Percentiles rank a stretch among this genome's conserved stretches.
phyloP scores from a whole-genome alignment of 2,797 vertebrate species.

The Perodicticus potto region DNA sequence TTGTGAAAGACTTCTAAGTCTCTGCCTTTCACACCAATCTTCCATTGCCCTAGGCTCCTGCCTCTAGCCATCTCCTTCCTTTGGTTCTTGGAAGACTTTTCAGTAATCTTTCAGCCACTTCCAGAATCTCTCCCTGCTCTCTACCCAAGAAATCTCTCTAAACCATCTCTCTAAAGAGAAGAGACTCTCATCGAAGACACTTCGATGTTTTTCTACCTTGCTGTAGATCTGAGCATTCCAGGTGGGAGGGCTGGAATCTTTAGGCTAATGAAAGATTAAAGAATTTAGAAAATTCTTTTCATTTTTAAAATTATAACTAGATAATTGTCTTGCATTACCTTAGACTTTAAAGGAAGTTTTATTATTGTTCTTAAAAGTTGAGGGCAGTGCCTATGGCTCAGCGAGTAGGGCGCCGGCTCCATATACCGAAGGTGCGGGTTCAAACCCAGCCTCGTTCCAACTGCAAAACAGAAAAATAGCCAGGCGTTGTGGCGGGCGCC shows the following conservation, averaged over 20 bases:
- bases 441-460: no score
- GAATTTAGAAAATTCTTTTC: background rate
- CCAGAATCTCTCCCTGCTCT: background rate
- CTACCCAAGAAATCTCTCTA: background rate
- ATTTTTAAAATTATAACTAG: constrained; percentile 35
- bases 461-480: no score
- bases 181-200: no score
- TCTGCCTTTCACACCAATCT: background rate
- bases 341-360: background rate
- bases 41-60: no score
- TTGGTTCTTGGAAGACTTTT: background rate
- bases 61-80: background rate
- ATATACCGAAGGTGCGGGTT: no score
- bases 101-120: background rate
- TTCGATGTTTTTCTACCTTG: background rate
- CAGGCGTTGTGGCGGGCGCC: no score
- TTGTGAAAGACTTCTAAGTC: background rate
- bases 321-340: background rate
- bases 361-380: background rate
- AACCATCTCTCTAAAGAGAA: background rate
- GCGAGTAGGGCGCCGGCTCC: no score
- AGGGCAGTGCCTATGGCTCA: no score
- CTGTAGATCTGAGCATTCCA: background rate
- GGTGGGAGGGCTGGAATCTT: background rate
- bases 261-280: background rate